Percentiles rank a stretch among this genome's conserved stretches.
phyloP scores from a whole-genome alignment of 2,888 invertebrate genomes.

The Platynereis dumerilii region DNA sequence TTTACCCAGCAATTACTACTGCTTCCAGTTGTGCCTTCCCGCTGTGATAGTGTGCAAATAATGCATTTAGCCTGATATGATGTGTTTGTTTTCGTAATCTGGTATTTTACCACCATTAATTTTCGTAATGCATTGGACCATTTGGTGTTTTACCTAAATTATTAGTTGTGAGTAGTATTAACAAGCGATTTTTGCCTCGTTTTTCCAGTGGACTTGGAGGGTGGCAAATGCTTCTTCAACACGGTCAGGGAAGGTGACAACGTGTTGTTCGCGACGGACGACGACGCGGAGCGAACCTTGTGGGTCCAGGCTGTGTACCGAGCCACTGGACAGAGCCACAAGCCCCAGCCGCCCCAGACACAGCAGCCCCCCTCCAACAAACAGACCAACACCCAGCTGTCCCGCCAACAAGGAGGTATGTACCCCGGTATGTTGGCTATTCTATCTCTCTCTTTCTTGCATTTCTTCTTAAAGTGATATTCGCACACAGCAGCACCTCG shows the following conservation, averaged over 20 bases:
- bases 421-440: neutral
- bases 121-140: too few species aligned
- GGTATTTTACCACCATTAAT: too few species aligned
- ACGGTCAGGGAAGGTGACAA: slow-evolving; percentile 98
- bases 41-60: too few species aligned
- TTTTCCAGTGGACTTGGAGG: slow-evolving; percentile 77
- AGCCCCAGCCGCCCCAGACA: slow-evolving; percentile 80
- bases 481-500: too few species aligned
- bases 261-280: slow-evolving; percentile 75
- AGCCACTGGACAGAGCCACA: slow-evolving; percentile 99
- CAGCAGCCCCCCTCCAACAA: slow-evolving; percentile 67
- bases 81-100: too few species aligned
- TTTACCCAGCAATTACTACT: too few species aligned
- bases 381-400: slow-evolving; percentile 77
- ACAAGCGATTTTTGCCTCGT: neutral
- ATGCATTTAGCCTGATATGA: too few species aligned
- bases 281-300: slow-evolving; percentile 90
- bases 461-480: too few species aligned
- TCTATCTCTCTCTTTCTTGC: too few species aligned
- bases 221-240: slow-evolving; percentile 95
- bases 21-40: too few species aligned
- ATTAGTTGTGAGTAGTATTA: too few species aligned
- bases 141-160: too few species aligned
- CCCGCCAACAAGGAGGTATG: slow-evolving; percentile 87
- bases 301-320: slow-evolving; percentile 99